Percentiles rank a stretch among this genome's conserved stretches.
Conservation (phyloP, 2,888 invertebrate genomes). For the Globia sparganii region DNA sequence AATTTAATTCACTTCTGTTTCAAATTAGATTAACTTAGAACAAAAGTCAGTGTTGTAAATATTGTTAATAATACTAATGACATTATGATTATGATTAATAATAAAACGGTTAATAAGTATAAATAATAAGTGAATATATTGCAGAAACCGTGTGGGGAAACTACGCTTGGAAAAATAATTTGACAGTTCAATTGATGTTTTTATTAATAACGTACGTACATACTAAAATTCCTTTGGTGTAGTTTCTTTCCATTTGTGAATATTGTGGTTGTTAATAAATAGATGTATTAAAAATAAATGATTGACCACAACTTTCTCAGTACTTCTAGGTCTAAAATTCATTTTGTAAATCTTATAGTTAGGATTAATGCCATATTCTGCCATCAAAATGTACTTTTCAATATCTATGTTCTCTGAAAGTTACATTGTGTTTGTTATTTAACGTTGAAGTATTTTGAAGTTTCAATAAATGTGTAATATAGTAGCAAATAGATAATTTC, state of each 20-base stretch:
- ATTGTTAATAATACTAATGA: conserved; percentile 74
- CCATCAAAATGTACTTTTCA: conserved; percentile 46
- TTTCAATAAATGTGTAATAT: not conserved
- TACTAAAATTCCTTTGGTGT: conserved; percentile 83
- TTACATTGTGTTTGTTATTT: conserved; percentile 26
- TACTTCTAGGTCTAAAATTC: conserved; percentile 61
- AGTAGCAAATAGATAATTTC: not conserved
- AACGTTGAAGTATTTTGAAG: conserved; percentile 5
- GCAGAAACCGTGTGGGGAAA: conserved; percentile 89
- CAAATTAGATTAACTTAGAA: conserved; percentile 58
- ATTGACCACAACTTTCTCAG: conserved; percentile 62
- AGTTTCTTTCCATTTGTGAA: conserved; percentile 86
- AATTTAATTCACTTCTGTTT: conserved; percentile 52
- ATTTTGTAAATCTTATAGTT: conserved; percentile 60
- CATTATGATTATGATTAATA: conserved; percentile 67
- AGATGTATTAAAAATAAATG: conserved; percentile 62
- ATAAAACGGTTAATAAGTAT: conserved; percentile 63
- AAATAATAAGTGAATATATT: conserved; percentile 74
- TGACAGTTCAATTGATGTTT: conserved; percentile 86
- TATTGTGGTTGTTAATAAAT: conserved; percentile 76
- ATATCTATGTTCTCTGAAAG: conserved; percentile 12
- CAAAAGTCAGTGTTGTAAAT: conserved; percentile 80
- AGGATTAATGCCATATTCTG: conserved; percentile 65
- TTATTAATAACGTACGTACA: conserved; percentile 80
- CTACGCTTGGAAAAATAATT: conserved; percentile 89